Percentiles rank a stretch among this genome's conserved stretches.
Conservation (phyloP, 2,888 invertebrate species). For the Papilio protenor region DNA sequence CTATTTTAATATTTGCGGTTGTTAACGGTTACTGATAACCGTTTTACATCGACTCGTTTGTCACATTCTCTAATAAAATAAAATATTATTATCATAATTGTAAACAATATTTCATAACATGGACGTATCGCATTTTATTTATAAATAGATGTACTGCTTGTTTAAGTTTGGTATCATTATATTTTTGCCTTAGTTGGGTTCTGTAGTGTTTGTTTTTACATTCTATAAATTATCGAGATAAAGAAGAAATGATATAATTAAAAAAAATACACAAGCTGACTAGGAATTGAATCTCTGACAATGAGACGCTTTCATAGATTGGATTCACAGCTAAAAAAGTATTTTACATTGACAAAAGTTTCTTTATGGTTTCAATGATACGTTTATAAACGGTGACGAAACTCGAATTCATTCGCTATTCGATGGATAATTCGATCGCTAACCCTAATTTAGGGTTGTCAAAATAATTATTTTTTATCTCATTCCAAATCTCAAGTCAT, state of each 20-base stretch:
- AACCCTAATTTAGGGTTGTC: too few relatives aligned
- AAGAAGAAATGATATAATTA: not conserved
- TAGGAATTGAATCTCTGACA: not conserved
- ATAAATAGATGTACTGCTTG: not conserved
- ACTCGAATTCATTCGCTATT: too few relatives aligned
- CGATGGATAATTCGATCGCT: too few relatives aligned
- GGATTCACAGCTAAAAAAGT: not conserved
- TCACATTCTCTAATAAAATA: not conserved
- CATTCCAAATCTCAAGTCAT: too few relatives aligned
- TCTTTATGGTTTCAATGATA: not conserved
- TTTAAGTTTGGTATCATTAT: not conserved
- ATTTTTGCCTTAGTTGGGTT: not conserved
- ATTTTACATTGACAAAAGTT: not conserved
- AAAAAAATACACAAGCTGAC: not conserved
- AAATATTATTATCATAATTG: constrained; percentile 1
- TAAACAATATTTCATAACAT: constrained; percentile 10
- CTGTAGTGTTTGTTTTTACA: not conserved
- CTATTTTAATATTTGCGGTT: not conserved
- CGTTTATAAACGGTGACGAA: too few relatives aligned
- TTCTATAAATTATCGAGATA: not conserved
- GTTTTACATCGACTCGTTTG: not conserved
- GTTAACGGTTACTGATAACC: not conserved
- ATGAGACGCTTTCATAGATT: not conserved
- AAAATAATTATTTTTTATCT: too few relatives aligned
- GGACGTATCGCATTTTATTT: not conserved